A percentile compares a stretch with the other conserved stretches of the same genome.
Conservation (phyloP, 1,140 invertebrate species). For the Pachyrhynchus sulphureomaculatus region DNA sequence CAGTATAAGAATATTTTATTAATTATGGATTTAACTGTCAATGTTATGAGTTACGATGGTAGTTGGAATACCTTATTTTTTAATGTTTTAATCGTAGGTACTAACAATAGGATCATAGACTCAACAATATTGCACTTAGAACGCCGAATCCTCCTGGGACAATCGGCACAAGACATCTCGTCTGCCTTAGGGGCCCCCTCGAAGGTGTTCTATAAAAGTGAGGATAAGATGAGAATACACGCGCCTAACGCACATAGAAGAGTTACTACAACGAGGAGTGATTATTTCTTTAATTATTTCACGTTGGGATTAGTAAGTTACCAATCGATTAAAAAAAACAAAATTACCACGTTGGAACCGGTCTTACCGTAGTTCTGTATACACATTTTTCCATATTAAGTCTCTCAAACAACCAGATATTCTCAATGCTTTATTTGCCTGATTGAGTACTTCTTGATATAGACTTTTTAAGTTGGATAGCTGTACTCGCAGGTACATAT, state of each 20-base stretch:
- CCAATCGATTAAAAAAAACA: background rate
- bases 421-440: no score
- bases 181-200: constrained; percentile 67
- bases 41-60: no score
- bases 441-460: no score
- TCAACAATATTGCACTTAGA: constrained; percentile 52
- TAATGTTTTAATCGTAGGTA: no score
- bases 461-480: no score
- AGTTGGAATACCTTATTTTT: no score
- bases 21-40: no score
- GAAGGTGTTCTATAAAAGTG: constrained; percentile 93
- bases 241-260: constrained; percentile 82
- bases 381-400: no score
- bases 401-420: no score
- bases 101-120: constrained; percentile 44
- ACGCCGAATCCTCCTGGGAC: constrained; percentile 75
- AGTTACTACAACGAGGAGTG: constrained; percentile 72
- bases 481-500: no score
- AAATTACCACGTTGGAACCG: background rate
- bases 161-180: constrained; percentile 83
- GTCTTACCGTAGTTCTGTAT: constrained; percentile 35
- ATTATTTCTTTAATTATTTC: constrained; percentile 98
- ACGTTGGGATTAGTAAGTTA: constrained; percentile 84
- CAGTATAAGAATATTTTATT: no score
- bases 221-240: constrained; percentile 98